These are phyloP conservation scores for Cinclus cinclus DNA, from an alignment of 2,113 vertebrate species.

Conservation along the genomic window DNA sequence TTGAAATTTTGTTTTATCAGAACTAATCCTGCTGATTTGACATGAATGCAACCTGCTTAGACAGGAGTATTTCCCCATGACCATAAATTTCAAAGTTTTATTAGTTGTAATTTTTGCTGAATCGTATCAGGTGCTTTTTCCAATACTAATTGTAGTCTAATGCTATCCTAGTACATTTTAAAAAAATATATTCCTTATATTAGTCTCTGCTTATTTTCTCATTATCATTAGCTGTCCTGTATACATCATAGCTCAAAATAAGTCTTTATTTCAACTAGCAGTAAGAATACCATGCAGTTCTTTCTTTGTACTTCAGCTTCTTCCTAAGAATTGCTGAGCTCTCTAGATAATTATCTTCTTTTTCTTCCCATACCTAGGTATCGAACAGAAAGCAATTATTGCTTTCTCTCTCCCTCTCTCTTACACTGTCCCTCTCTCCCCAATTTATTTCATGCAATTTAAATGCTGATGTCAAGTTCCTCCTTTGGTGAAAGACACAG, in stretches of 20 bases:
- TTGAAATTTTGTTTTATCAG: not conserved
- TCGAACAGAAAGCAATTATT: not conserved
- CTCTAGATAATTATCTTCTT: not conserved
- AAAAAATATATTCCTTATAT: not conserved
- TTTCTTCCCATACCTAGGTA: not conserved
- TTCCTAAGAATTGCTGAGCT: not conserved
- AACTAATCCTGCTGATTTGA: not conserved
- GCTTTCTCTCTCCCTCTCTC: not conserved
- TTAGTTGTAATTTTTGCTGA: not conserved
- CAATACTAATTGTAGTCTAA: not conserved
- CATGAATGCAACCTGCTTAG: not conserved
- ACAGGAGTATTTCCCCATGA: not conserved
- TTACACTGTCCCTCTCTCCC: not conserved
- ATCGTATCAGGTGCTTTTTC: not conserved
- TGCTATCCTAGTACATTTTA: not conserved
- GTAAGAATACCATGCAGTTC: not conserved
- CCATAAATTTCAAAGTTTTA: not conserved
- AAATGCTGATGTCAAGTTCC: not conserved
- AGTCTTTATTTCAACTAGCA: not conserved
- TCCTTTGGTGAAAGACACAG: not conserved
- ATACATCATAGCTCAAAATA: not conserved
- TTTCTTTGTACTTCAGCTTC: not conserved
- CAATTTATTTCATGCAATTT: not conserved
- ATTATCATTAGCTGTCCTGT: not conserved
- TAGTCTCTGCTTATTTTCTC: not conserved